Evolutionary conservation across 2,888 invertebrate genomes (phyloP), one percentile per base, ranked within the genome.

Genomic region (Minunthozetes semirufus): DNA sequence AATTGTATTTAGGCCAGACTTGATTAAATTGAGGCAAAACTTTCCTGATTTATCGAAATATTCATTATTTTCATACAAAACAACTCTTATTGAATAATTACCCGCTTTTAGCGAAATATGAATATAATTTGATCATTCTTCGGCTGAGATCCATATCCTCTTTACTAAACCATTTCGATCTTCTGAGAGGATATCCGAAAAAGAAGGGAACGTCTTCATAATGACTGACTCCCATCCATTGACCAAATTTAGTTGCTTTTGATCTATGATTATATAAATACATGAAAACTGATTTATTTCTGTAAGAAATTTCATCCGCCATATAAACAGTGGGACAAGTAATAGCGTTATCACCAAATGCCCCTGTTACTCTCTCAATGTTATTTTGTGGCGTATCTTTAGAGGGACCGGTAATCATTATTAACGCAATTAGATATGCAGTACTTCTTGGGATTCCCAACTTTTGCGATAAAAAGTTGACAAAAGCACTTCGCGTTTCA

Each of bases 101-200:
- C 59, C 68, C 68, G 27, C 2, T 68, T 68, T 68, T 68, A 3
- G 46, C 68, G 29, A 68, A 68, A 19, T 68, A 29, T 6, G 68
- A 68, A 9, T 29, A 68, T 13, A 68, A 27, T 42, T 42, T 33
- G 11, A 68, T 68, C 22, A 68, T 27, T 19, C 68, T 2, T 68
- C 27, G 9, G 46, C 68, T 68, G n/a, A 68, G 11, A 25, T 8
- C 15, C 3, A 68, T 42, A 27, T 68, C 68, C 4, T 68, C 25
- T 68, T 42, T 27, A 19, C 3, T n/a, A 29, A 6, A 68, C 6
- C 1, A 15, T 42, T 68, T 33, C 1, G 68, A 4, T n/a, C 27
- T 15, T 68, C 68, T 68, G 3, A 68, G 29, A n/a, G 68, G 68
- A 68, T 68, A 42, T 3, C 68, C 68, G 15, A 68, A 68, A n/a